Conservation (phyloP, 2,888 invertebrate genomes). For the Oligia latruncula region DNA sequence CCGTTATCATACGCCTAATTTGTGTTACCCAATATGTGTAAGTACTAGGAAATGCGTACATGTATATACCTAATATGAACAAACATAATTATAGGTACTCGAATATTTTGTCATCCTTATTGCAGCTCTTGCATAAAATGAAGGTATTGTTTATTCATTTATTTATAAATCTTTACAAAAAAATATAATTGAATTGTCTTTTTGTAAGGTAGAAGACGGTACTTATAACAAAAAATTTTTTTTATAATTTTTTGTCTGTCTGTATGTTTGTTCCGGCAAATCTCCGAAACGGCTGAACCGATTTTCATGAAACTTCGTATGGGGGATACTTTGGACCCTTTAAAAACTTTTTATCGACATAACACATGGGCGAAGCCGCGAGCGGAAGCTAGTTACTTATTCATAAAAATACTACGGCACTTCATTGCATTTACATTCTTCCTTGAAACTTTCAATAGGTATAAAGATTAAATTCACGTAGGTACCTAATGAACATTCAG, state of each 20-base stretch:
- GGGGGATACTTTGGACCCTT: no score
- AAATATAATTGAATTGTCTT: no score
- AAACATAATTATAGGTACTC: not conserved
- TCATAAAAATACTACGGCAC: not conserved
- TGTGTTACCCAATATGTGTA: conserved; percentile 28
- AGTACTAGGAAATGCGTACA: conserved; percentile 9
- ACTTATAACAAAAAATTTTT: no score
- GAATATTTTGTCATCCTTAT: not conserved
- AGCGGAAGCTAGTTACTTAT: not conserved
- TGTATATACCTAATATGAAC: not conserved
- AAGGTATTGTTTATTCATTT: not conserved
- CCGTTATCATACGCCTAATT: conserved; percentile 48
- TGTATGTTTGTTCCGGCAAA: no score
- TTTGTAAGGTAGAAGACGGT: no score
- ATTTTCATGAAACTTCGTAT: no score
- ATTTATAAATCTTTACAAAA: no score
- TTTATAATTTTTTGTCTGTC: no score
- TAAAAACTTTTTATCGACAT: no score
- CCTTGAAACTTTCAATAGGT: conserved; percentile 5
- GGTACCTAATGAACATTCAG: conserved; percentile 9
- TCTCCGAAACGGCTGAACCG: no score
- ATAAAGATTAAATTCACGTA: conserved; percentile 5
- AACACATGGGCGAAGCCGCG: no score
- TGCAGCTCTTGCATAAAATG: no score
- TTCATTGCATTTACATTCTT: not conserved